These are phyloP conservation scores for Ispidina lecontei DNA, from an alignment of 2,797 vertebrate species.

Conservation along the genomic window DNA sequence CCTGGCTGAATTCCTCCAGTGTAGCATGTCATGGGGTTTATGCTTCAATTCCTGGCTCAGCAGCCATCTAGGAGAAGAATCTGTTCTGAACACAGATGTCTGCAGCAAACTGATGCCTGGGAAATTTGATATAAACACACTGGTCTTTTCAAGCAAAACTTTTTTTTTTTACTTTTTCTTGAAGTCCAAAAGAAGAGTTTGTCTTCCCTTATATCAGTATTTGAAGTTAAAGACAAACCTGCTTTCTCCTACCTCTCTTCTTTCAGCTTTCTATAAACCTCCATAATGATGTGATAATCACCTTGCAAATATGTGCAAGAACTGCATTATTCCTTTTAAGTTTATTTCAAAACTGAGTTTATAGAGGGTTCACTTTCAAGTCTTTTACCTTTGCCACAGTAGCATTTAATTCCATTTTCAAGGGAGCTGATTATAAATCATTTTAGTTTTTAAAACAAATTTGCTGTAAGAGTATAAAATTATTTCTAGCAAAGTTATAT, in stretches of 20 bases:
- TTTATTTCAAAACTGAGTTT: conserved; percentile 24
- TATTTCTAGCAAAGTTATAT: conserved; percentile 26
- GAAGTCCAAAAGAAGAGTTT: background rate
- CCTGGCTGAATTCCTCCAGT: background rate
- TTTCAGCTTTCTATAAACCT: background rate
- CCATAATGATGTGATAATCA: conserved; percentile 29
- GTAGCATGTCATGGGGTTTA: conserved; percentile 7
- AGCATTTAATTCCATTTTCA: conserved; percentile 48
- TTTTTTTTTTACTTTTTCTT: background rate
- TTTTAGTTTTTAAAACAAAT: conserved; percentile 23
- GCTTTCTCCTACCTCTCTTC: background rate
- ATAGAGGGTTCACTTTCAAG: conserved; percentile 4
- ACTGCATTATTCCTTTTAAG: conserved; percentile 10
- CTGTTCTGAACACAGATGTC: background rate
- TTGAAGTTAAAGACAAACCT: conserved; percentile 1
- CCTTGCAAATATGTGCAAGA: background rate
- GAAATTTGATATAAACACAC: background rate
- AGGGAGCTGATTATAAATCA: conserved; percentile 20
- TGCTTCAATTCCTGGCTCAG: conserved; percentile 37
- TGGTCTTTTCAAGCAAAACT: background rate
- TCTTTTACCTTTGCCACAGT: background rate
- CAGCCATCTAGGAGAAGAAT: background rate
- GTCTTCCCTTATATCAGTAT: background rate
- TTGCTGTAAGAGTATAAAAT: background rate
- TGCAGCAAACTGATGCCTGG: background rate